phyloP scores from a whole-genome alignment of 2,888 invertebrate genomes.

The Tridacna gigas region DNA sequence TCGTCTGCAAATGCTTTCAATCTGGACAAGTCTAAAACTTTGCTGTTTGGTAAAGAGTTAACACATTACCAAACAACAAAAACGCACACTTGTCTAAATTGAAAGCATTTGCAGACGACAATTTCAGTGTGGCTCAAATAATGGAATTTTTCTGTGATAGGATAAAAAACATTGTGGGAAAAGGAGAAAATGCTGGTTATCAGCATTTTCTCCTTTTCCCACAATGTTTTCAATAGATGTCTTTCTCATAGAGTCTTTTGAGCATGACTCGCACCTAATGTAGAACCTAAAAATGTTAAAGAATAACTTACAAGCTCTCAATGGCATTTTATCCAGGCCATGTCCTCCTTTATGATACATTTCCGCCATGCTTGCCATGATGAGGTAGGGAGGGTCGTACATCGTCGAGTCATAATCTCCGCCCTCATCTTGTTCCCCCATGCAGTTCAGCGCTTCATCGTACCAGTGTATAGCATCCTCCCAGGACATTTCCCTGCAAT shows the following conservation, averaged over 20 bases:
- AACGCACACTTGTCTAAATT: too few relatives aligned
- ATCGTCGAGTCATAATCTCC: conserved; percentile 83
- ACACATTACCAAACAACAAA: too few relatives aligned
- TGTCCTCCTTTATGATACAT: conserved; percentile 85
- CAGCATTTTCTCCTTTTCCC: not conserved
- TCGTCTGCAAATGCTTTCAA: too few relatives aligned
- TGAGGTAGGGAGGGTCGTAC: conserved; percentile 85
- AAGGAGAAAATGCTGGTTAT: not conserved
- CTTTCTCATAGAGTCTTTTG: not conserved
- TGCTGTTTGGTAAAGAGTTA: too few relatives aligned
- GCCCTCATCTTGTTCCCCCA: conserved; percentile 81
- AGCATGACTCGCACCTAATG: too few relatives aligned
- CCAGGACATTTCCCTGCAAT: conserved; percentile 82
- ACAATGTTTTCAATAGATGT: not conserved
- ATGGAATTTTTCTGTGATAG: not conserved
- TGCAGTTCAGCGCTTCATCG: conserved; percentile 82
- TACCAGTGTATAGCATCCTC: conserved; percentile 85
- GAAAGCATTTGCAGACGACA: too few relatives aligned
- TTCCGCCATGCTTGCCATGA: conserved; percentile 86
- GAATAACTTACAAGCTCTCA: conserved; percentile 83
- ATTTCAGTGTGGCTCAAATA: too few relatives aligned
- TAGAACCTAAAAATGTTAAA: not conserved
- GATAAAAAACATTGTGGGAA: not conserved
- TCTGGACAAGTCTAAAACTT: too few relatives aligned
- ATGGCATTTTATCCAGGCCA: conserved; percentile 85